These are phyloP conservation scores for Naso thynnoides DNA, from an alignment of 2,797 vertebrate genomes.

Conservation along the genomic window DNA sequence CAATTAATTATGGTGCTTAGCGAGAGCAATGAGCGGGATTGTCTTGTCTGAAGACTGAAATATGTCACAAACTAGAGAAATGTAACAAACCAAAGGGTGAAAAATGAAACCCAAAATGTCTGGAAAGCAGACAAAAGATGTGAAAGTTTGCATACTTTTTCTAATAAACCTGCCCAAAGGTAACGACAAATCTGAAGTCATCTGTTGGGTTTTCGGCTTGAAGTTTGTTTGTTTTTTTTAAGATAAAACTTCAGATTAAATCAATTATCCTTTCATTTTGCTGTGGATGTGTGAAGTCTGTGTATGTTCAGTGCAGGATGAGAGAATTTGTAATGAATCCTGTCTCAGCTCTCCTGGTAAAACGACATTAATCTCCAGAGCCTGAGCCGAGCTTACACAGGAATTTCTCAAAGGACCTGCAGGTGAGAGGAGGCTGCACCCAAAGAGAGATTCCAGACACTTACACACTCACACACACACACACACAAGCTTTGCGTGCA, in stretches of 20 bases:
- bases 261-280: neutral
- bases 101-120: neutral
- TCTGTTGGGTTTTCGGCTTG: too few relatives aligned
- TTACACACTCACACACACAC: neutral
- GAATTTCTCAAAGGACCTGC: slow-evolving; percentile 41
- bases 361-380: slow-evolving; percentile 46
- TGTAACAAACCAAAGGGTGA: neutral
- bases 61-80: neutral
- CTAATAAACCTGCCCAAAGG: neutral
- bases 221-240: too few relatives aligned
- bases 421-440: slow-evolving; percentile 36
- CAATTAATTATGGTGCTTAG: too few relatives aligned
- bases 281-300: neutral
- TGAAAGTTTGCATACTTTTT: slow-evolving; percentile 2
- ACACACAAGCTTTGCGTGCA: neutral
- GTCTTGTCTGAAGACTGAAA: too few relatives aligned
- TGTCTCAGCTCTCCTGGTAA: slow-evolving; percentile 36
- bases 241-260: neutral
- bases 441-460: neutral
- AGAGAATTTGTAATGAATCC: slow-evolving; percentile 29
- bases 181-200: neutral
- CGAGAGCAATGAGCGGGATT: too few relatives aligned
- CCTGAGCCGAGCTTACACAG: slow-evolving; percentile 35
- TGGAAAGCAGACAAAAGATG: neutral
- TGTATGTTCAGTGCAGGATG: slow-evolving; percentile 14